A percentile compares a stretch with the other conserved stretches of the same genome.
phyloP scores from a whole-genome alignment of 2,888 invertebrate genomes.

The Conus canariensis region DNA sequence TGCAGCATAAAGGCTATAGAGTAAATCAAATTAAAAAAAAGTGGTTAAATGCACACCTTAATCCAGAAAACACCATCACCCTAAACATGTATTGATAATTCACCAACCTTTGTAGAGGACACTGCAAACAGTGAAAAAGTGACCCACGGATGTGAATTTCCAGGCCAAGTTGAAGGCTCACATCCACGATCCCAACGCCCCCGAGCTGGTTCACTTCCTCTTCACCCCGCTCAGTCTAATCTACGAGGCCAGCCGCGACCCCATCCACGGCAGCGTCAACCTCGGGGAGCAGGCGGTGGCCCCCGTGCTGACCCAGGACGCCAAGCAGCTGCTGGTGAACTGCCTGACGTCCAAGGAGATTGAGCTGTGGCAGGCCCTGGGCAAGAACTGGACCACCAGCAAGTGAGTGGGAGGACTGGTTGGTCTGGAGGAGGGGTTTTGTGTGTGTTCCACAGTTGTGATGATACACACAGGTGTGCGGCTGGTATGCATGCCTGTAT shows the following conservation, averaged over 20 bases:
- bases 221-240: constrained; percentile 98
- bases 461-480: too few relatives aligned
- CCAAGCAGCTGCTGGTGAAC: constrained; percentile 95
- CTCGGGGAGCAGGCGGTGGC: constrained; percentile 89
- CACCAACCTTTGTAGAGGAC: too few relatives aligned
- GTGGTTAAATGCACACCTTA: too few relatives aligned
- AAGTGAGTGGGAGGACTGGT: constrained; percentile 59
- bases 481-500: too few relatives aligned
- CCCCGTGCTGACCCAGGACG: constrained; percentile 94
- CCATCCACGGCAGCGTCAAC: constrained; percentile 87
- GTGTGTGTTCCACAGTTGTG: background rate
- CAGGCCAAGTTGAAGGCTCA: constrained; percentile 96
- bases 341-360: constrained; percentile 99
- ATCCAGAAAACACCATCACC: too few relatives aligned
- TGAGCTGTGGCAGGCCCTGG: constrained; percentile 97
- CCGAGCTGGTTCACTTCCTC: constrained; percentile 98
- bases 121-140: too few relatives aligned
- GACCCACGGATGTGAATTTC: background rate
- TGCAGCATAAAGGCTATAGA: too few relatives aligned
- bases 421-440: background rate
- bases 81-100: too few relatives aligned
- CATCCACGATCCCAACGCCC: constrained; percentile 99
- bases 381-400: constrained; percentile 91
- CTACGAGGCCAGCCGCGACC: constrained; percentile 97
- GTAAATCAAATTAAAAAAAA: too few relatives aligned